Base-by-base conservation (phyloP, 2,888 invertebrate species). In the Camptogramma bilineatum region DNA sequence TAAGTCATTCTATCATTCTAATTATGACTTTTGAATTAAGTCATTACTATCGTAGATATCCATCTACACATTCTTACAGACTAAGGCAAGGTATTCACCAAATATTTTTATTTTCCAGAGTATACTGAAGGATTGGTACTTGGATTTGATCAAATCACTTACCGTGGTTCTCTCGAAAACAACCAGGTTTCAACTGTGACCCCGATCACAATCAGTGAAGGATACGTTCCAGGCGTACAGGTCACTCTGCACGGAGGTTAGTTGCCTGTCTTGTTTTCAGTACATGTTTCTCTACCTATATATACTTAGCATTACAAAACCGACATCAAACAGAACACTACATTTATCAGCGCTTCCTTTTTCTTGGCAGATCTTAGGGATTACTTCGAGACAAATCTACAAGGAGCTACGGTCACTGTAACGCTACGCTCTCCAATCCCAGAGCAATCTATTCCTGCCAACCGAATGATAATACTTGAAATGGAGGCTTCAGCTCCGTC, bases 191-290 rank as follows among this genome's bases (percentile, higher is more conserved):
- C 58, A 13, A 61, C 82, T 54, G 68, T n/a, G n/a, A n/a, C 69
- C 19, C 65, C 75, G 0, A 81, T 84, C 18, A 70, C 68, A 13
- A 72, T 84, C 0, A 71, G 51, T 13, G 74, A 77, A 58, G 81
- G 79, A 57, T 77, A 72, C 62, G 66, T 66, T 4, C 16, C 66
- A 8, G 62, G 68, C 31, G 80, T 83, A 1, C 17, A 53, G 16
- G 78, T 80, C 47, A 42, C 57, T 0, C 56, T 81, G 56, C 64
- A 67, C 4, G 82, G 81, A 72, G 80, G 82, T 80, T 24, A 53
- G 21, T 9, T 53, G 18, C n/a, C 4, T 28, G 28, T 8, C 8
- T 9, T 18, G 10, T 34, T 4, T 52, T 10, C 9, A 18, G n/a
- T n/a, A n/a, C n/a, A n/a, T n/a, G n/a, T n/a, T n/a, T n/a, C n/a